Evolutionary conservation across 2,113 vertebrate genomes (phyloP).

Genomic region (Nicator chloris): DNA sequence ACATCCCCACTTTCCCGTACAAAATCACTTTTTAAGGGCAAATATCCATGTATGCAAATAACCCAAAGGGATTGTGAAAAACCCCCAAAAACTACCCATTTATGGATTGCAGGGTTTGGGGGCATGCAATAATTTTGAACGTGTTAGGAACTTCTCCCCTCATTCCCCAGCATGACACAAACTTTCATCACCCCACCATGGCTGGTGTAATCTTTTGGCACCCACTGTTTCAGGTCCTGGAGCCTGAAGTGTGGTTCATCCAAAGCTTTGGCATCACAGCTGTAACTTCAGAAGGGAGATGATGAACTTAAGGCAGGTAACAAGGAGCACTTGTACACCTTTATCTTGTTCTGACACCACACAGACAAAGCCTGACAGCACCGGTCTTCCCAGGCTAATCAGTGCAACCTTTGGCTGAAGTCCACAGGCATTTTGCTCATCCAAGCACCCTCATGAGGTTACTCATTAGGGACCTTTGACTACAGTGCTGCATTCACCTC

Average conservation of each 20-base stretch:
- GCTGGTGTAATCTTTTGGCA: not conserved
- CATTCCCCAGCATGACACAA: not conserved
- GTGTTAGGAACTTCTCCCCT: not conserved
- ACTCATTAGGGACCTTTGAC: not conserved
- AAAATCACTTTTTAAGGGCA: not conserved
- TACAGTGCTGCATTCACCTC: not conserved
- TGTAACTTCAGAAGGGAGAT: not conserved
- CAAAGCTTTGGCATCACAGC: not conserved
- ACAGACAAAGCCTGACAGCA: not conserved
- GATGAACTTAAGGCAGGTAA: not conserved
- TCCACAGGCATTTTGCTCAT: not conserved
- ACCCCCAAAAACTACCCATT: accelerated
- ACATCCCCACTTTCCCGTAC: not conserved
- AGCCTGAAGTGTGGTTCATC: not conserved
- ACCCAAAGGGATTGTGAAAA: not conserved
- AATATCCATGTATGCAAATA: not conserved
- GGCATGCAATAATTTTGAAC: not conserved
- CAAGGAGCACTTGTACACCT: not conserved
- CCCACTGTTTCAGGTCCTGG: not conserved
- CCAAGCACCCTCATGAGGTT: not conserved
- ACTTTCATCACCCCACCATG: not conserved
- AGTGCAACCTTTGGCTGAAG: not conserved
- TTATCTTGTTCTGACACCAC: not conserved
- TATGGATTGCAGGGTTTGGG: not conserved
- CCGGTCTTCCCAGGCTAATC: not conserved